phyloP scores from a whole-genome alignment of 2,797 vertebrate species.

The Sternotherus odoratus region DNA sequence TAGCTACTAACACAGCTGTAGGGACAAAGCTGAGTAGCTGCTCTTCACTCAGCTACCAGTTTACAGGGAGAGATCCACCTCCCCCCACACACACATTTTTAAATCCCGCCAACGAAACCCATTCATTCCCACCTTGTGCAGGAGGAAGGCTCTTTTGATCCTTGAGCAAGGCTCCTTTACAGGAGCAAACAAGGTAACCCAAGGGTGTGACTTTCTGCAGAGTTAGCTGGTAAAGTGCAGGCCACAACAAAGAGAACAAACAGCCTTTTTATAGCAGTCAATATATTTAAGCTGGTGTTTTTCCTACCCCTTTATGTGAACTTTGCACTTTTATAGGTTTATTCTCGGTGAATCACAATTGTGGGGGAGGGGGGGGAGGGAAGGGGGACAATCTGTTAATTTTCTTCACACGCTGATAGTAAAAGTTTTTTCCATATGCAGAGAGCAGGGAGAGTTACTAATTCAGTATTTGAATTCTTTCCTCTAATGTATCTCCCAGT shows the following conservation, averaged over 20 bases:
- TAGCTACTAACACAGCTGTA: not conserved
- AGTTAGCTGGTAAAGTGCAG: not conserved
- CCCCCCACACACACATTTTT: too few species aligned
- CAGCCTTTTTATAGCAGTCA: not conserved
- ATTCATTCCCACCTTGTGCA: not conserved
- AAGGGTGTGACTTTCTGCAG: not conserved
- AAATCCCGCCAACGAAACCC: not conserved
- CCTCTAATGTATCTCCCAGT: not conserved
- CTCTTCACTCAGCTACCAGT: not conserved
- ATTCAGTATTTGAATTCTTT: not conserved
- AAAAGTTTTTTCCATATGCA: not conserved
- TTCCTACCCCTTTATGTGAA: not conserved
- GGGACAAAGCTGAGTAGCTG: not conserved
- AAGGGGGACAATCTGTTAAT: not conserved
- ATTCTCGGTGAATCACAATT: not conserved
- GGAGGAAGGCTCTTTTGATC: not conserved
- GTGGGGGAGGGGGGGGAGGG: rapidly evolving
- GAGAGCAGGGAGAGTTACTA: not conserved
- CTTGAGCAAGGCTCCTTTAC: not conserved
- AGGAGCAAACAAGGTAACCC: not conserved
- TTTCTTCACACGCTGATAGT: not conserved
- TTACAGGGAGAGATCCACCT: not conserved
- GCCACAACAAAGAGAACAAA: not conserved
- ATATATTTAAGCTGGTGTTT: not conserved
- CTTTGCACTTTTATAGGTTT: not conserved